These are phyloP conservation scores for Caloenas nicobarica DNA, from an alignment of 2,113 vertebrate species.

Conservation along the genomic window DNA sequence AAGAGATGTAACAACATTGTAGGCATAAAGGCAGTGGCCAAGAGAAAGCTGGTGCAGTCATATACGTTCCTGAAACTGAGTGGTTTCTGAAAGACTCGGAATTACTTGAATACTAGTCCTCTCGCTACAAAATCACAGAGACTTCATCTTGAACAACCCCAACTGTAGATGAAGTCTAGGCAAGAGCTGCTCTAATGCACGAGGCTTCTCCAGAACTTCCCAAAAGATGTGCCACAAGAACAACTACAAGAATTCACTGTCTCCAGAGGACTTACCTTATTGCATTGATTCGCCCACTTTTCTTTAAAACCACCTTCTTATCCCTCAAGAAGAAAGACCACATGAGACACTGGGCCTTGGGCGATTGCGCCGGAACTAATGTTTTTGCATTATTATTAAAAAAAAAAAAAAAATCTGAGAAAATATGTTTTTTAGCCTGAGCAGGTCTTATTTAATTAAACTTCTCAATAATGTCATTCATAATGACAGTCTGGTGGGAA, in stretches of 20 bases:
- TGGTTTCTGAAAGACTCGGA: neutral
- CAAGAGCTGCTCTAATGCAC: neutral
- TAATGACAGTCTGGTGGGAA: conserved; percentile 61
- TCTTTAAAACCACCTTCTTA: neutral
- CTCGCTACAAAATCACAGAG: neutral
- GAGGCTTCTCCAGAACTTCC: neutral
- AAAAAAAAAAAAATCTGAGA: neutral
- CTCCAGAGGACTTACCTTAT: neutral
- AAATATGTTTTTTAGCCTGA: neutral
- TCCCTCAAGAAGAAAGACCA: neutral
- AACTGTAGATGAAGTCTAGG: neutral
- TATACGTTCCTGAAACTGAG: neutral
- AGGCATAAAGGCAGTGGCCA: neutral
- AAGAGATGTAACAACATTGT: neutral
- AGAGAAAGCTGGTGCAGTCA: neutral
- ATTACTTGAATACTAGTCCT: neutral
- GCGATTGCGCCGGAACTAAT: neutral
- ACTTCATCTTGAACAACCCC: neutral
- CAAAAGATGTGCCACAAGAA: neutral
- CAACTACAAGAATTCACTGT: neutral
- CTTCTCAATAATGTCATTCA: conserved; percentile 56
- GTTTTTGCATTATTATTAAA: neutral
- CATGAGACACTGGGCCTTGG: neutral
- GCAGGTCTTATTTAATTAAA: conserved; percentile 61
- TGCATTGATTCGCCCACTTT: neutral